Percentiles rank a stretch among this genome's conserved stretches.
Conservation (phyloP, 2,888 invertebrate genomes). For the Arrhopalites spinosus region DNA sequence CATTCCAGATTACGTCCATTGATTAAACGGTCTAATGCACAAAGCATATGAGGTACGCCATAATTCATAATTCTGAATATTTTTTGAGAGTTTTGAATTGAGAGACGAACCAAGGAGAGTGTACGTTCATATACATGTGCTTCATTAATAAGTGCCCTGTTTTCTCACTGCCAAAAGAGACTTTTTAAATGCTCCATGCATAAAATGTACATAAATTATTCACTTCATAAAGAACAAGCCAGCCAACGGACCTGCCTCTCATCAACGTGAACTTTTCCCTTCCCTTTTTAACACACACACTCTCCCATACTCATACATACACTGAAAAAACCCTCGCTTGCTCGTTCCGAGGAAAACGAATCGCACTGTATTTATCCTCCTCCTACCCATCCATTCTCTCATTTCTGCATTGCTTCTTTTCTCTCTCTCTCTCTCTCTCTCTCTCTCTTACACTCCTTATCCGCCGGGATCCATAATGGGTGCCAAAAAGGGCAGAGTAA, state of each 20-base stretch:
- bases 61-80: constrained; percentile 34
- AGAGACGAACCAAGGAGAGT: background rate
- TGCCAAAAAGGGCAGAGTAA: constrained; percentile 8
- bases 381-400: background rate
- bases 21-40: constrained; percentile 33
- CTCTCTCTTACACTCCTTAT: background rate
- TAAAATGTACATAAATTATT: constrained; percentile 21
- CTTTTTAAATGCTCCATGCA: constrained; percentile 10
- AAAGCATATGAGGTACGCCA: constrained; percentile 33
- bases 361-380: background rate
- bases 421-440: background rate
- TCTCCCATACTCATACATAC: background rate
- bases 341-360: constrained; percentile 6
- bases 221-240: background rate
- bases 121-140: no score
- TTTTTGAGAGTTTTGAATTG: background rate
- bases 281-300: background rate
- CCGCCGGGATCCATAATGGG: constrained; percentile 7
- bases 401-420: background rate
- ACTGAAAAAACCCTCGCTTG: background rate
- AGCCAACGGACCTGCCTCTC: constrained; percentile 10
- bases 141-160: constrained; percentile 22
- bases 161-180: constrained; percentile 11
- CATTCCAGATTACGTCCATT: constrained; percentile 28
- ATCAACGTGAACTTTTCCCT: background rate